These are phyloP conservation scores for Clitarchus hookeri DNA, from an alignment of 2,888 invertebrate species.

Conservation along the genomic window DNA sequence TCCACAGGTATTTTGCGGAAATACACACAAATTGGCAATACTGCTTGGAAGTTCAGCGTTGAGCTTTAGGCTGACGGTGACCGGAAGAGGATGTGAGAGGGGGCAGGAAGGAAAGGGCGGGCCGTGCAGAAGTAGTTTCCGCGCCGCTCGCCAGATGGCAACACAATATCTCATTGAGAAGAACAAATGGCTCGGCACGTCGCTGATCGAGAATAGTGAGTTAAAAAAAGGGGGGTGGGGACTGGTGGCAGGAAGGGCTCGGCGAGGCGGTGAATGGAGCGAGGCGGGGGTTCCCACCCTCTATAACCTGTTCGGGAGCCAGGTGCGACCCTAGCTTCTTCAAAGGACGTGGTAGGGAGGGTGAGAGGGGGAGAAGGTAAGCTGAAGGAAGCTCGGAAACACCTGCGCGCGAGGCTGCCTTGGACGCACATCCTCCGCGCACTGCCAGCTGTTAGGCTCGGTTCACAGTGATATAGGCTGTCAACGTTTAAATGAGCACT, in stretches of 20 bases:
- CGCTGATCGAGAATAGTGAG: too few species aligned
- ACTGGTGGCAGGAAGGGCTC: neutral
- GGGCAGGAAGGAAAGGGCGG: neutral
- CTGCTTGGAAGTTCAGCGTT: too few species aligned
- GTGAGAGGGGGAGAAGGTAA: neutral
- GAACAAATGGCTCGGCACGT: too few species aligned
- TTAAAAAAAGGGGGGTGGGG: neutral
- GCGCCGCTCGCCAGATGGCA: constrained; percentile 9
- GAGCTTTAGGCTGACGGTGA: too few species aligned
- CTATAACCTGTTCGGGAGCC: neutral
- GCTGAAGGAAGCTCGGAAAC: neutral
- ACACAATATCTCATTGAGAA: neutral
- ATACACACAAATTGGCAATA: too few species aligned
- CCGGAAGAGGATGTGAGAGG: too few species aligned
- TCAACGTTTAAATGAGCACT: too few species aligned
- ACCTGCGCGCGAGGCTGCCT: neutral
- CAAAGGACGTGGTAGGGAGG: neutral
- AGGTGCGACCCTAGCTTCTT: neutral
- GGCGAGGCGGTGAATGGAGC: neutral
- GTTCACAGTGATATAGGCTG: too few species aligned
- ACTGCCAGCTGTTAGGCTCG: too few species aligned
- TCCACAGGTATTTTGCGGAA: too few species aligned
- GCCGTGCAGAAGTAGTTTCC: neutral
- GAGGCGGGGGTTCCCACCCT: neutral
- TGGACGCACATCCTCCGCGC: too few species aligned